Evolutionary conservation across 2,797 vertebrate species (phyloP), one percentile per base, ranked within the genome.

Genomic region (Acanthiza pusilla): DNA sequence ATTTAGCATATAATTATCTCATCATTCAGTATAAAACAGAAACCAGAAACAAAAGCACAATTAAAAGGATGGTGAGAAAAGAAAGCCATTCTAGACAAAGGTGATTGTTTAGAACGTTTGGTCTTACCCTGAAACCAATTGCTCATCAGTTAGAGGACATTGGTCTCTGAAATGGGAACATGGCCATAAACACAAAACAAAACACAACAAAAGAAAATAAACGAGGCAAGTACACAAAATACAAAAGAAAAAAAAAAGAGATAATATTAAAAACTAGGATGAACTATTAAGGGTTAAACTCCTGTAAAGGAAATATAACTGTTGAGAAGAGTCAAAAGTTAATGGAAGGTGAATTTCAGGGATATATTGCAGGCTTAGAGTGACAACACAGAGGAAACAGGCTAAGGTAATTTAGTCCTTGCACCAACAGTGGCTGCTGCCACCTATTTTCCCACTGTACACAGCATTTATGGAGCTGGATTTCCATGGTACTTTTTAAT

Each of bases 91-190:
- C 97, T 98, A 98, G 98, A 98, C 97, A 98, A 97, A 96, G 97
- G 97, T 98, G 97, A 93, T 98, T 98, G 97, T 98, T 98, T 96
- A 98, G 98, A 98, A 98, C 85, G 11, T 97, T 98, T 96, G 95
- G 95, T 98, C 99, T 99, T 99, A 99, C 99, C 99, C 99, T 91
- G 98, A 98, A 98, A 99, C 99, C 98, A 99, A 99, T 98, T 99
- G 98, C 98, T 99, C 98, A 97, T 99, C 98, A 98, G 98, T 99
- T 98, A 99, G 98, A 98, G 98, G 98, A 98, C 98, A 98, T 97
- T 99, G 98, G 97, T 99, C 98, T 98, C 99, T 99, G 99, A 98
- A 99, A 99, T 98, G 98, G 99, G 98, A 98, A 98, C 98, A 98
- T 98, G 98, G 98, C 98, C 98, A 98, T 98, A 98, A 98, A 99